phyloP scores from a whole-genome alignment of 2,888 invertebrate species.

The Lissonota sp. region DNA sequence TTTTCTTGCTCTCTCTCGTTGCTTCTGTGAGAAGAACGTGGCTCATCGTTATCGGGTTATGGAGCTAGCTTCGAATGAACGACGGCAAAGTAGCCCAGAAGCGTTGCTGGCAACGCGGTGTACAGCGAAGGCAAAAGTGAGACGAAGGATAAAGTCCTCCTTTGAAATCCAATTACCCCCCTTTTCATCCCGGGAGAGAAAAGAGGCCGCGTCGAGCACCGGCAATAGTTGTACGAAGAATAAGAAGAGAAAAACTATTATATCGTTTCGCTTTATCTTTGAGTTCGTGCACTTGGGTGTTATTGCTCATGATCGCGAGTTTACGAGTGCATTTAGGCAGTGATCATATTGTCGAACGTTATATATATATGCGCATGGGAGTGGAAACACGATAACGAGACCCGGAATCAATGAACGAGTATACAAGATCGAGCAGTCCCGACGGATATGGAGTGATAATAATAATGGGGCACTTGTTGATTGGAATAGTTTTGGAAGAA shows the following conservation, averaged over 20 bases:
- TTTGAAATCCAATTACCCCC: slow-evolving; percentile 57
- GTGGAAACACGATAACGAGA: slow-evolving; percentile 1
- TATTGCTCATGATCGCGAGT: slow-evolving; percentile 25
- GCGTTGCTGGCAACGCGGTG: slow-evolving; percentile 16
- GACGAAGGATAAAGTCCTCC: slow-evolving; percentile 30
- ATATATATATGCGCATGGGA: background rate
- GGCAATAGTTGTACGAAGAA: slow-evolving; percentile 26
- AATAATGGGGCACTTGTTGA: no score
- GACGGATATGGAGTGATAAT: no score
- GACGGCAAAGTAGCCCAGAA: slow-evolving; percentile 33
- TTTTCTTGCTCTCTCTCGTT: background rate
- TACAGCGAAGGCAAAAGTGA: slow-evolving; percentile 23
- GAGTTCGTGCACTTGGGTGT: slow-evolving; percentile 40
- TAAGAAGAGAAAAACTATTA: slow-evolving; percentile 11
- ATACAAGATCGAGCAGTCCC: background rate
- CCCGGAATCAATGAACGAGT: background rate
- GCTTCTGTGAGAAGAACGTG: slow-evolving; percentile 35
- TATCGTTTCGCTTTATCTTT: slow-evolving; percentile 26
- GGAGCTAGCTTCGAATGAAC: slow-evolving; percentile 38
- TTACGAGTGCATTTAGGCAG: slow-evolving; percentile 20
- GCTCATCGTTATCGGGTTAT: slow-evolving; percentile 58
- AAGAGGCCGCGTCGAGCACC: slow-evolving; percentile 17
- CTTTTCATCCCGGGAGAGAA: slow-evolving; percentile 30
- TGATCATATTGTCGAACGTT: slow-evolving; percentile 13
- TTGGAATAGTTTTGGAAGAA: no score